Evolutionary conservation across 1,140 invertebrate species (phyloP).

Genomic region (Drosophila paulistorum): DNA sequence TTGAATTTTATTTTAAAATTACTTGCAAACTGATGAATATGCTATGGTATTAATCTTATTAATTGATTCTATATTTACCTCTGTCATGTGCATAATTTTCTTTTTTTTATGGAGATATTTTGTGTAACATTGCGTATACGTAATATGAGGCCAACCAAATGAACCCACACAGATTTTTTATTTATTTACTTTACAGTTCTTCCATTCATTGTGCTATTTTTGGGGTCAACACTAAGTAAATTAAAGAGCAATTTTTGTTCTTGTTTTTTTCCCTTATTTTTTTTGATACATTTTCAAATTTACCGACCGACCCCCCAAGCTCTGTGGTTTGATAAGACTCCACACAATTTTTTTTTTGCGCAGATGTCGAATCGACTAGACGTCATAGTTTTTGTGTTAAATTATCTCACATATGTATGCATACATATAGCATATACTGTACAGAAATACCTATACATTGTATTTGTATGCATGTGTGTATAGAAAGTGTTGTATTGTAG

Average conservation of each 20-base stretch:
- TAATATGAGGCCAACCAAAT: not conserved
- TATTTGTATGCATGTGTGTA: conserved; percentile 1
- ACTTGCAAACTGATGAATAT: no score
- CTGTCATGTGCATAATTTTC: no score
- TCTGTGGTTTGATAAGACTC: not conserved
- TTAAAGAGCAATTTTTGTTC: not conserved
- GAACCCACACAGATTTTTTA: not conserved
- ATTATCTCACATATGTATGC: conserved; percentile 38
- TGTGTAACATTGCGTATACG: no score
- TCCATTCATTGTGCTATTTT: not conserved
- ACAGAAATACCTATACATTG: not conserved
- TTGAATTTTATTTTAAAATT: no score
- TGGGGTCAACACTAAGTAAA: not conserved
- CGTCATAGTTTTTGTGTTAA: conserved; percentile 43
- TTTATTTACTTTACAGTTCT: no score
- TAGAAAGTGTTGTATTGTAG: not conserved
- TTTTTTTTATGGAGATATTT: no score
- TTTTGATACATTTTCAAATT: conserved; percentile 3
- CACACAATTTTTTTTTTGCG: conserved; percentile 28
- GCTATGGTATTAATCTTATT: no score
- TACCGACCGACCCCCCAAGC: not conserved
- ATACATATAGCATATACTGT: conserved; percentile 13
- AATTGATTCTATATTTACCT: no score
- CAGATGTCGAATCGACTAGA: conserved; percentile 44
- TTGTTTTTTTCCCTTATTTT: not conserved